Base-by-base conservation (phyloP, 2,888 invertebrate genomes). In the Ophion ventricosus region DNA sequence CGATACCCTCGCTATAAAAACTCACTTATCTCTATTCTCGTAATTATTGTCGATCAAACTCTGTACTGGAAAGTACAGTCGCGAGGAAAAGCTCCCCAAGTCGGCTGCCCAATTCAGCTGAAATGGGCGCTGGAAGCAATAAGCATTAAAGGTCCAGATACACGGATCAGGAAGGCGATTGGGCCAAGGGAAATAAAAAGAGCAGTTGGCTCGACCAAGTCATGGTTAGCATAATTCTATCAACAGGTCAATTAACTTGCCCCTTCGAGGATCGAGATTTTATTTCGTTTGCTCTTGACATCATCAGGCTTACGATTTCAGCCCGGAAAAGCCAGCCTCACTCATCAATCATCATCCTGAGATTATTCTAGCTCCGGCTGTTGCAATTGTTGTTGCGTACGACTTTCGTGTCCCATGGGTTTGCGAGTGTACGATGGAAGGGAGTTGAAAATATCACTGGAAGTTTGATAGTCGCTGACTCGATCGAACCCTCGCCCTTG, bases 21-120 rank as follows among this genome's bases (percentile, higher is more conserved):
- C 79, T 79, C 29, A 72, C 84, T 79, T 79, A 78, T 78, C 72
- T 66, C 74, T 64, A 54, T 82, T 70, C 75, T 86, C 87, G 67
- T 88, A 90, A 91, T 90, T 90, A 88, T 87, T 85, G 87, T 78
- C 88, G 85, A 90, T 90, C 87, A 87, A 88, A 86, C 83, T 84
- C 14, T 17, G 76, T 76, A 69, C 59, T 54, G 54, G 77, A 86
- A 87, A 84, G 70, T 76, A 72, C 75, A 76, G 64, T 64, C 66
- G 64, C 35, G 63, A 75, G 74, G 57, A 54, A 81, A 81, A 78
- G 35, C 40, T 43, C 35, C 14, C 17, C 43, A 2, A 2, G 43
- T n/a, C 10, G 54, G 14, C 14, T 17, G 17, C 14, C 54, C 17
- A 54, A 17, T n/a, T 54, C n/a, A 54, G 54, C n/a, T 14, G 54